A percentile compares a stretch with the other conserved stretches of the same genome.
These are phyloP conservation scores for Chloroceryle aenea DNA, from an alignment of 2,113 vertebrate species.

Conservation along the genomic window DNA sequence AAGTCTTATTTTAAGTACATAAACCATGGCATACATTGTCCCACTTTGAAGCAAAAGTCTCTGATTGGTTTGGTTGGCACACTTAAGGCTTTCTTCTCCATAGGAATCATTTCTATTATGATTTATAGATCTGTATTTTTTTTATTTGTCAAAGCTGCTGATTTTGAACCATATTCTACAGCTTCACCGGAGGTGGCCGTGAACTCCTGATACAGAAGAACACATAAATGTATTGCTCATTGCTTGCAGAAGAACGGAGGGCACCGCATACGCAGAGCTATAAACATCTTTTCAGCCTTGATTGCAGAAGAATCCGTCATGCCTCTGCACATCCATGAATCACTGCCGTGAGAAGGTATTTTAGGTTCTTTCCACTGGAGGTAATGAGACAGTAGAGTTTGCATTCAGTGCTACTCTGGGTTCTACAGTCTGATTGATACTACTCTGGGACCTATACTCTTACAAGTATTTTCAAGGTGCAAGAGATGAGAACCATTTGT, in stretches of 20 bases:
- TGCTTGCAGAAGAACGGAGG: not conserved
- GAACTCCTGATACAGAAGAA: not conserved
- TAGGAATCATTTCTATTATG: not conserved
- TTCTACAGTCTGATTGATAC: too few relatives aligned
- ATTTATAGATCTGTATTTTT: not conserved
- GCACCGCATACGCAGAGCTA: not conserved
- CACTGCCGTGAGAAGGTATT: not conserved
- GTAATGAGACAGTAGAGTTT: not conserved
- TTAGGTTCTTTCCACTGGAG: not conserved
- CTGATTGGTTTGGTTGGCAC: not conserved
- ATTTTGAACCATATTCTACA: not conserved
- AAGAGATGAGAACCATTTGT: not conserved
- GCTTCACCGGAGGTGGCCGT: not conserved
- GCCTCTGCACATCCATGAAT: not conserved
- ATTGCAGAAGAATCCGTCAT: not conserved
- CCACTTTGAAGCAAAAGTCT: not conserved
- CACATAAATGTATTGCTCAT: fast-evolving
- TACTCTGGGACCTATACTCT: not conserved
- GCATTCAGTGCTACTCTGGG: not conserved
- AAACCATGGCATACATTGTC: not conserved
- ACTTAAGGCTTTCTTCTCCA: not conserved
- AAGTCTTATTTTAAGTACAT: not conserved
- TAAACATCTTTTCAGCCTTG: not conserved
- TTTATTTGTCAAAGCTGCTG: not conserved
- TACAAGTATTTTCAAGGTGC: not conserved